Evolutionary conservation across 2,113 vertebrate species (phyloP).

Genomic region (Sminthopsis crassicaudata): DNA sequence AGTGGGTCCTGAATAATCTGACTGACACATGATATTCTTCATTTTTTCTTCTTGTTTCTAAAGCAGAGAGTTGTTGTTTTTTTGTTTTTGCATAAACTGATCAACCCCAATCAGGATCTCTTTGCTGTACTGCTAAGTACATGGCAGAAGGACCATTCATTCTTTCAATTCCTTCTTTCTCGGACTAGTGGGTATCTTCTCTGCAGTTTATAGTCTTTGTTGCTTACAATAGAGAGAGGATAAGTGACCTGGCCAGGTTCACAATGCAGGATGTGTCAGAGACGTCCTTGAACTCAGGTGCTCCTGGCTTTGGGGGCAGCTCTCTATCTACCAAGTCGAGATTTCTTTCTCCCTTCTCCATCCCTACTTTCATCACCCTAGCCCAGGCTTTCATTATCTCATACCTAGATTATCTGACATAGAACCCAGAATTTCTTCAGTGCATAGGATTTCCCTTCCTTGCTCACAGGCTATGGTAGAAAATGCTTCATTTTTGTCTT

Average conservation of each 20-base stretch:
- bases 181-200: neutral
- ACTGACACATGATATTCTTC: neutral
- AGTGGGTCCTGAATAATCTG: neutral
- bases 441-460: neutral
- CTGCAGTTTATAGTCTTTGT: neutral
- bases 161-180: neutral
- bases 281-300: neutral
- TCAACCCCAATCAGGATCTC: neutral
- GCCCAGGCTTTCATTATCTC: neutral
- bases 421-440: neutral
- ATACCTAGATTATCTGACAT: neutral
- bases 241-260: neutral
- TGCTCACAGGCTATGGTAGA: neutral
- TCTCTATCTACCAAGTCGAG: neutral
- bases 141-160: neutral
- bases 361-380: neutral
- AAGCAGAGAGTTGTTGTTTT: neutral
- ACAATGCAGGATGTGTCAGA: neutral
- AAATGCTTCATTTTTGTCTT: neutral
- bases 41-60: neutral
- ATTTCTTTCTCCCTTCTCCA: neutral
- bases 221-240: neutral
- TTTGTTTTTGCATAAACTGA: neutral
- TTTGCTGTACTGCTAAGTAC: neutral
- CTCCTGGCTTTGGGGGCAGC: neutral